phyloP scores from a whole-genome alignment of 2,797 vertebrate genomes.

The Notolepis coatsorum region DNA sequence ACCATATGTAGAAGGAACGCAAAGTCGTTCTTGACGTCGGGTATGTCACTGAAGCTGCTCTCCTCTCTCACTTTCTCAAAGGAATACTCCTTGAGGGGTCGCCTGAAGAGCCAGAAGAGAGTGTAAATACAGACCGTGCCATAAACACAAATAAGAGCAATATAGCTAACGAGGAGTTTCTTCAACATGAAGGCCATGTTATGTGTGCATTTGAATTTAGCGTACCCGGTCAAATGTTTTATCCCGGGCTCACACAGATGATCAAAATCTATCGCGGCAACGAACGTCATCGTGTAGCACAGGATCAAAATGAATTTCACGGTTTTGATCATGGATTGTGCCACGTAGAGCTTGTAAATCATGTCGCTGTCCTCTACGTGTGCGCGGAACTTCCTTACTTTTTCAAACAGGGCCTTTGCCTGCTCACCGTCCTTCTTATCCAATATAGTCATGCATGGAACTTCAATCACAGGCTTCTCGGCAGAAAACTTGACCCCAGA shows the following conservation, averaged over 20 bases:
- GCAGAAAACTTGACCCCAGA: conserved; percentile 93
- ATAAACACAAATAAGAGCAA: conserved; percentile 94
- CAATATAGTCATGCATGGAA: conserved; percentile 95
- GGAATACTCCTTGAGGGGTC: conserved; percentile 97
- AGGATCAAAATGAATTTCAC: conserved; percentile 98
- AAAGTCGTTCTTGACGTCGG: conserved; percentile 99
- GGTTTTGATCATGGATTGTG: conserved; percentile 97
- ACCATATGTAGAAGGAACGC: conserved; percentile 99
- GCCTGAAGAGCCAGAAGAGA: conserved; percentile 96
- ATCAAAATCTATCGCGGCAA: conserved; percentile 93
- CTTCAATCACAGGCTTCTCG: conserved; percentile 93
- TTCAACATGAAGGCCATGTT: conserved; percentile 99
- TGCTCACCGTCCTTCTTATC: conserved; percentile 99
- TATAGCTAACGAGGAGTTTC: conserved; percentile 96
- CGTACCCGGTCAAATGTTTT: conserved; percentile 95
- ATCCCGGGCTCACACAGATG: conserved; percentile 92
- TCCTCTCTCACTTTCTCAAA: conserved; percentile 98
- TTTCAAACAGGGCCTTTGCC: conserved; percentile 98
- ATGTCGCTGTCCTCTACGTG: conserved; percentile 98
- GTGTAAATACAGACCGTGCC: conserved; percentile 97
- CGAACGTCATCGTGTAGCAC: conserved; percentile 96
- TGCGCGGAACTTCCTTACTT: conserved; percentile 95
- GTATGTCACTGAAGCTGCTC: conserved; percentile 99
- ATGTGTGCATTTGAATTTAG: conserved; percentile 94
- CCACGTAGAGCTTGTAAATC: conserved; percentile 96